Evolutionary conservation across 2,113 vertebrate genomes (phyloP).

Genomic region (Callopanchax toddi): DNA sequence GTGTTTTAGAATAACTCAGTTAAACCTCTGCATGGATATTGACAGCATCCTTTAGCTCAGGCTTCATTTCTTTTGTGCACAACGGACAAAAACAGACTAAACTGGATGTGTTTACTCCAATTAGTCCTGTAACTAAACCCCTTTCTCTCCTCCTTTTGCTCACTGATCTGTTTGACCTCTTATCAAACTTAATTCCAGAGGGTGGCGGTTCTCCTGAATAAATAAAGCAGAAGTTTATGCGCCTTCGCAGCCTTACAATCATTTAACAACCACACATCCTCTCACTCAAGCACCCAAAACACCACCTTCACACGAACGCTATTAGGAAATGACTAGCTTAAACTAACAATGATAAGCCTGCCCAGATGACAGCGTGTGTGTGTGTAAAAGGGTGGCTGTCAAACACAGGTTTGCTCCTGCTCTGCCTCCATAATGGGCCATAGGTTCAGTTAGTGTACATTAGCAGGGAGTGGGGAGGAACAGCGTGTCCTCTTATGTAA

Average conservation of each 20-base stretch:
- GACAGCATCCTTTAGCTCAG: slow-evolving; percentile 36
- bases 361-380: slow-evolving; percentile 46
- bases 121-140: not conserved
- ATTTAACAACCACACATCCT: slow-evolving; percentile 17
- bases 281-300: slow-evolving; percentile 11
- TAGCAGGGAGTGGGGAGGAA: slow-evolving; percentile 36
- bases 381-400: slow-evolving; percentile 56
- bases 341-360: slow-evolving; percentile 55
- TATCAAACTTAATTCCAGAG: slow-evolving; percentile 73
- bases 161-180: slow-evolving; percentile 54
- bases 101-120: not conserved
- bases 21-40: slow-evolving; percentile 51
- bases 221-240: slow-evolving; percentile 60
- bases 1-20: slow-evolving; percentile 22
- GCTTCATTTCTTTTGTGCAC: not conserved
- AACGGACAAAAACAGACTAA: no score
- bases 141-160: slow-evolving; percentile 7
- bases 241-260: slow-evolving; percentile 19
- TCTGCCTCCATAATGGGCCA: slow-evolving; percentile 55
- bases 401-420: slow-evolving; percentile 55
- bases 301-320: slow-evolving; percentile 47
- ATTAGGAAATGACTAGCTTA: slow-evolving; percentile 60
- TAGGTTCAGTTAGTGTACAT: slow-evolving; percentile 66
- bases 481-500: slow-evolving; percentile 30
- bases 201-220: slow-evolving; percentile 62